Percentiles rank a stretch among this genome's conserved stretches.
Conservation (phyloP, 2,888 invertebrate species). For the Chydorus sphaericus region DNA sequence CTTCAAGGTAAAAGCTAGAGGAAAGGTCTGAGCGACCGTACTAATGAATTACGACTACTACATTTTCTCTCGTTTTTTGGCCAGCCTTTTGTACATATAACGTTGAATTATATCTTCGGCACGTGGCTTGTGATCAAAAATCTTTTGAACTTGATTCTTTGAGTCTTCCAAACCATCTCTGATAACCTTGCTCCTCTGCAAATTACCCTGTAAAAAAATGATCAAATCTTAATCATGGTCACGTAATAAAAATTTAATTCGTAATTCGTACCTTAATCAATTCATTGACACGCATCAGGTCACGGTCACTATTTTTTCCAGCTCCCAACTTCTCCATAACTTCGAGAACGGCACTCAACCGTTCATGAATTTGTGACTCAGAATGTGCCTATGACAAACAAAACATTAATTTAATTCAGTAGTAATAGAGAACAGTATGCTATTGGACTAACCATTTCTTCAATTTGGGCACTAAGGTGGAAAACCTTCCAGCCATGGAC, state of each 20-base stretch:
- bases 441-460: slow-evolving; percentile 54
- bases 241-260: slow-evolving; percentile 10
- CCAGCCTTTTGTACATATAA: slow-evolving; percentile 80
- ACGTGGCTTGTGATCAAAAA: slow-evolving; percentile 78
- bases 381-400: background rate
- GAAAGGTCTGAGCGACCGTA: no score
- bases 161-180: slow-evolving; percentile 84
- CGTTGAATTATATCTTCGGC: slow-evolving; percentile 78
- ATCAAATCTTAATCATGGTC: slow-evolving; percentile 10
- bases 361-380: slow-evolving; percentile 30
- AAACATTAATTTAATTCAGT: slow-evolving; percentile 9
- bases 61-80: slow-evolving; percentile 63
- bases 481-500: slow-evolving; percentile 90
- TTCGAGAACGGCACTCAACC: slow-evolving; percentile 33
- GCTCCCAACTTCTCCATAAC: slow-evolving; percentile 29
- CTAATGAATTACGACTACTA: slow-evolving; percentile 13
- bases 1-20: no score
- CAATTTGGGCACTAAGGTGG: slow-evolving; percentile 83
- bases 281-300: slow-evolving; percentile 41
- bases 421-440: background rate
- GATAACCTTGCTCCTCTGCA: slow-evolving; percentile 84
- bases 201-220: slow-evolving; percentile 63
- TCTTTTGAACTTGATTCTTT: slow-evolving; percentile 68
- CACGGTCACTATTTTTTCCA: slow-evolving; percentile 33
- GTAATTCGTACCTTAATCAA: slow-evolving; percentile 40